These are phyloP conservation scores for Panurus biarmicus DNA, from an alignment of 2,113 vertebrate genomes.

Conservation along the genomic window DNA sequence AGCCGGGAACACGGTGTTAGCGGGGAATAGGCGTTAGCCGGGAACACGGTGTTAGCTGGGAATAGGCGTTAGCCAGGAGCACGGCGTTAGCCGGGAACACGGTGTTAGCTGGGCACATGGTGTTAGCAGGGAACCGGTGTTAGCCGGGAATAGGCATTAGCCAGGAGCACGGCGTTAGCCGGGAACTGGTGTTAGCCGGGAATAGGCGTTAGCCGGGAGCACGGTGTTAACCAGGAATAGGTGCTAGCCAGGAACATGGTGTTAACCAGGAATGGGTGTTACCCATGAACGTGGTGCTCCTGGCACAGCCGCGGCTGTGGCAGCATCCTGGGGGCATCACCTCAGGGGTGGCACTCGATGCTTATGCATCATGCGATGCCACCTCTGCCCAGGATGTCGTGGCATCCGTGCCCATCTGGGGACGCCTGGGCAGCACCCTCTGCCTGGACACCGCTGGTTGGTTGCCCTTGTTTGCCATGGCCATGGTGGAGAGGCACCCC, in stretches of 20 bases:
- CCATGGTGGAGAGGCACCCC: fast-evolving
- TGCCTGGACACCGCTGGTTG: fast-evolving
- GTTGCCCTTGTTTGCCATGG: fast-evolving
- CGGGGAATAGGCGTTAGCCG: fast-evolving
- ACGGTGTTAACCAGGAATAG: no score
- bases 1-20: fast-evolving
- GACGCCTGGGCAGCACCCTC: neutral
- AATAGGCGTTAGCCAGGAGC: neutral
- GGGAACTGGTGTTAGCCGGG: neutral
- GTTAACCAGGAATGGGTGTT: no score
- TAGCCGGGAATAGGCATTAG: neutral
- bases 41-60: neutral
- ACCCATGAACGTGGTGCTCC: neutral
- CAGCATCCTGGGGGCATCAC: fast-evolving
- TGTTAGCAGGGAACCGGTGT: neutral
- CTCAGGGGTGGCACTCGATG: fast-evolving
- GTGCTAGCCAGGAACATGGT: no score
- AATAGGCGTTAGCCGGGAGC: no score
- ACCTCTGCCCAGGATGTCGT: fast-evolving
- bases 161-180: no score
- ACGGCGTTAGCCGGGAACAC: neutral
- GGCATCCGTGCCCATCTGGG: neutral
- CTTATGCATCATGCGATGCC: fast-evolving
- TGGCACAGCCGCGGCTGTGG: fast-evolving
- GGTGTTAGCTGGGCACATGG: neutral